Evolutionary conservation across 2,113 vertebrate species (phyloP).

Genomic region (Meles meles): DNA sequence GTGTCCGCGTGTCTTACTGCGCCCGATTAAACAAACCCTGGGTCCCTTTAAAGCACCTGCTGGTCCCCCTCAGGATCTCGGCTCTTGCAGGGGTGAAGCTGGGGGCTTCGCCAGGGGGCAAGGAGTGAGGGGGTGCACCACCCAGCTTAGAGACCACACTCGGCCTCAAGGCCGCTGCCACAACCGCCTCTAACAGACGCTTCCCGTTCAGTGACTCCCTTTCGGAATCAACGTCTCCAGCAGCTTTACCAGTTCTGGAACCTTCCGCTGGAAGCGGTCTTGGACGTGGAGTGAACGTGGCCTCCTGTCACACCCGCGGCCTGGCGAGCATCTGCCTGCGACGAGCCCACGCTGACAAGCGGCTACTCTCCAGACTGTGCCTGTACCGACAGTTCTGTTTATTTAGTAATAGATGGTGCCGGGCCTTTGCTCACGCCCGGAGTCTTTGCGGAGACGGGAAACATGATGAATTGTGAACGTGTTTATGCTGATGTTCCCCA

Average conservation of each 20-base stretch:
- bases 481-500: not conserved
- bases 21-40: not conserved
- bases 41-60: too few relatives aligned
- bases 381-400: not conserved
- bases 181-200: not conserved
- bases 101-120: not conserved
- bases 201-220: not conserved
- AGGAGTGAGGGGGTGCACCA: too few relatives aligned
- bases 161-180: accelerated
- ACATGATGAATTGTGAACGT: not conserved
- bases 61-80: accelerated
- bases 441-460: not conserved
- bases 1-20: not conserved
- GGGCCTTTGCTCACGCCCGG: not conserved
- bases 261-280: not conserved
- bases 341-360: not conserved
- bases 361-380: not conserved
- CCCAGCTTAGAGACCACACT: not conserved
- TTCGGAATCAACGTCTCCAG: not conserved
- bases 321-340: accelerated
- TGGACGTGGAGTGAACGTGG: not conserved
- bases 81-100: not conserved
- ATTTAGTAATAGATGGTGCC: not conserved
- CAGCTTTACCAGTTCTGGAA: accelerated
- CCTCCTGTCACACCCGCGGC: not conserved